A percentile compares a stretch with the other conserved stretches of the same genome.
Conservation (phyloP, 2,113 vertebrate genomes). For the Ptilonorhynchus violaceus region DNA sequence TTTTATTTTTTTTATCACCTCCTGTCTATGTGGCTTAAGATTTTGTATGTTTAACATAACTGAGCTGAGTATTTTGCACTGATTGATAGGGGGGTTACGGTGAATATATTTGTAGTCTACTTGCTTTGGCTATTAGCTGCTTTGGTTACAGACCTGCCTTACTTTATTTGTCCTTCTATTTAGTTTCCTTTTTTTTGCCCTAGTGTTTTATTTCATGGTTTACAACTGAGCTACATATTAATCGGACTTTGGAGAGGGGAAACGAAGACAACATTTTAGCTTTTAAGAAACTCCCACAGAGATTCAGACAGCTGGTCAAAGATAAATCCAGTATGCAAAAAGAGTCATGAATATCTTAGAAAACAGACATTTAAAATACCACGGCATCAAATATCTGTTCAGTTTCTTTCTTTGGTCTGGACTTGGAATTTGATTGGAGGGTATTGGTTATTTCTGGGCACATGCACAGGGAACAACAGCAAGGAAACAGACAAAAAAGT, state of each 20-base stretch:
- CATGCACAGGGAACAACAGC: neutral
- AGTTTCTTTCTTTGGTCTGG: neutral
- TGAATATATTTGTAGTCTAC: neutral
- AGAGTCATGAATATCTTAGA: neutral
- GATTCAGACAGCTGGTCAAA: neutral
- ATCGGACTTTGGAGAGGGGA: neutral
- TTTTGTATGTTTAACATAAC: neutral
- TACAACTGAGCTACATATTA: neutral
- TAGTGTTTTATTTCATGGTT: neutral
- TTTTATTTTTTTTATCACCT: neutral
- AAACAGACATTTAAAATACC: neutral
- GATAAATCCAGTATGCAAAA: neutral
- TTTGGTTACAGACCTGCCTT: neutral
- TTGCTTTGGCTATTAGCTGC: neutral
- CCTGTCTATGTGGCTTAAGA: neutral
- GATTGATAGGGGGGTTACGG: neutral
- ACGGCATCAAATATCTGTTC: neutral
- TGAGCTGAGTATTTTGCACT: neutral
- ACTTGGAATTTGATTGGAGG: neutral
- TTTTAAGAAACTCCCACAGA: neutral
- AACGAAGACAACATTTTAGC: neutral
- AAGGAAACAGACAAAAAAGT: neutral
- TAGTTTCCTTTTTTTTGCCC: neutral
- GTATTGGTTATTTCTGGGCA: neutral
- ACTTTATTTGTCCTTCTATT: neutral